Percentiles rank a stretch among this genome's conserved stretches.
Conservation (phyloP, 2,113 vertebrate genomes). For the Dicrurus megarhynchus region DNA sequence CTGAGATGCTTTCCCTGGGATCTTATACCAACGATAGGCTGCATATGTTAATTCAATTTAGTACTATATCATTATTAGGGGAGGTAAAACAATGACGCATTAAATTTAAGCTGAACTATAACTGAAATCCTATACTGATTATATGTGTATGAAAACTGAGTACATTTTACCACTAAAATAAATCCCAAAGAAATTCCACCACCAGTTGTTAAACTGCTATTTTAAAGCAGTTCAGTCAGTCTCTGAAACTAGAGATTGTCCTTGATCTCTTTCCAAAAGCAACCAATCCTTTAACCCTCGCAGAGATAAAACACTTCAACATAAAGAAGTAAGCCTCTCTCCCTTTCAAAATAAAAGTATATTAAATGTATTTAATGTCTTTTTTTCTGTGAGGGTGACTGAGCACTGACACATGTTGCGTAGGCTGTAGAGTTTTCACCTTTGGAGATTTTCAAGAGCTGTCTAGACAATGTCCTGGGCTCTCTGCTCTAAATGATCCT, state of each 20-base stretch:
- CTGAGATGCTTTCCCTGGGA: background rate
- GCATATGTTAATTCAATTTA: background rate
- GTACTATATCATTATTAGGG: background rate
- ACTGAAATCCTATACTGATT: background rate
- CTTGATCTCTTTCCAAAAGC: background rate
- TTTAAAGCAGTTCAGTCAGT: background rate
- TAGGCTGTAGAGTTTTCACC: background rate
- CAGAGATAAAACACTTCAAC: background rate
- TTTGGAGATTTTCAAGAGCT: background rate
- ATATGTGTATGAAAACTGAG: background rate
- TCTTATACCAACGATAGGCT: background rate
- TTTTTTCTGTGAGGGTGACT: background rate
- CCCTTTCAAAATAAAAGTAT: background rate
- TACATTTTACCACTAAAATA: background rate
- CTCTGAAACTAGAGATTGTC: background rate
- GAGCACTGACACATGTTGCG: background rate
- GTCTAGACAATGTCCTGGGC: background rate
- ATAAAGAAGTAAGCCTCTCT: background rate
- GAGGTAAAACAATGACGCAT: background rate
- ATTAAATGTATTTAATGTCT: background rate
- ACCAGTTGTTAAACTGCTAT: background rate
- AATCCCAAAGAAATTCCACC: background rate
- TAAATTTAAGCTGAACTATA: background rate
- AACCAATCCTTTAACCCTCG: background rate
- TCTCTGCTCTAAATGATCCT: background rate